These are phyloP conservation scores for Danio albolineatus DNA, from an alignment of 2,797 vertebrate genomes.

Conservation along the genomic window DNA sequence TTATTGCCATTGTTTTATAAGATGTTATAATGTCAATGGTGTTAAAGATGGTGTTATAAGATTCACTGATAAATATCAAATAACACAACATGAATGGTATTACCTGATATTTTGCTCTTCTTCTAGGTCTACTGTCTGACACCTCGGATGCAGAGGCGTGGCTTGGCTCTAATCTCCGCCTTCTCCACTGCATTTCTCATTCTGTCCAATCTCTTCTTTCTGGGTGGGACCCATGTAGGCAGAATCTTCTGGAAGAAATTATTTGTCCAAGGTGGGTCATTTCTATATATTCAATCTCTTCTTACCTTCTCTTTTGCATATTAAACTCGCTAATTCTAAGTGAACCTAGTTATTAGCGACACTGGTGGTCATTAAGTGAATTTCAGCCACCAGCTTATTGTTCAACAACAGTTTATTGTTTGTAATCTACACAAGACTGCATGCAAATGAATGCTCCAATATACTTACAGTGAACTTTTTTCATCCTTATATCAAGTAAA, in stretches of 20 bases:
- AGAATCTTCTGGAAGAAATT: conserved; percentile 92
- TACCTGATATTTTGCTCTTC: background rate
- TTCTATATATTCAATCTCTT: conserved; percentile 4
- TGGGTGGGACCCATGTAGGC: conserved; percentile 90
- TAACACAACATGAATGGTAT: background rate
- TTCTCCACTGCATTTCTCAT: conserved; percentile 92
- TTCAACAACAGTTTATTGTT: no score
- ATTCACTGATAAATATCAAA: background rate
- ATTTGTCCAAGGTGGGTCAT: conserved; percentile 86
- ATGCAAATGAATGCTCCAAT: no score
- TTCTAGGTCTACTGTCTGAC: conserved; percentile 83
- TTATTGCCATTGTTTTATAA: background rate
- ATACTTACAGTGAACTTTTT: no score
- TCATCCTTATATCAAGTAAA: no score
- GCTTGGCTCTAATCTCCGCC: conserved; percentile 85
- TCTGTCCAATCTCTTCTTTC: conserved; percentile 96
- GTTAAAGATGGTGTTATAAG: background rate
- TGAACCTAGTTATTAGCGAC: no score
- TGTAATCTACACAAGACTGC: no score
- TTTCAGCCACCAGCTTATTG: no score
- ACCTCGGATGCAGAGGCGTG: conserved; percentile 79
- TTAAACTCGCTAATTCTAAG: no score
- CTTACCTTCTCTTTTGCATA: background rate
- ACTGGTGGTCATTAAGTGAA: no score
- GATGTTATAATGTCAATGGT: no score